Evolutionary conservation across 1,140 invertebrate genomes (phyloP), one percentile per base, ranked within the genome.

Genomic region (Drosophila truncata): DNA sequence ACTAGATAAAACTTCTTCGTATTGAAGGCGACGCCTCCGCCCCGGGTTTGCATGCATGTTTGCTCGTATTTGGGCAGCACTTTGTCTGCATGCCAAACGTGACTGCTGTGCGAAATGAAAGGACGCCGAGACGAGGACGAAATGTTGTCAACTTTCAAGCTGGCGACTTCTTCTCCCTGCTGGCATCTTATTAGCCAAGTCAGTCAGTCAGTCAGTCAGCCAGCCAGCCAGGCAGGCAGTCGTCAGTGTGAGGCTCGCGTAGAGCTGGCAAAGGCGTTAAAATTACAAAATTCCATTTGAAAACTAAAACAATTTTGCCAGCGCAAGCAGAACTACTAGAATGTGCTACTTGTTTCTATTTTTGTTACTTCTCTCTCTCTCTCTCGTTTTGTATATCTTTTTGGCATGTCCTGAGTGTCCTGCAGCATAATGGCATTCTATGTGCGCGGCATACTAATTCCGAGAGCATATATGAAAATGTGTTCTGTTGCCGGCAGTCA

Each of bases 261-360:
- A 37, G 52, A 37, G 52, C 52, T 41, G 42, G 66, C 62, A 76
- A 82, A 90, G 82, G 78, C 86, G 85, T 90, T 90, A 90, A 90
- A 90, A 90, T 90, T 90, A 82, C 85, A 85, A 90, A 90, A 90
- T 90, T 90, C 85, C 85, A 90, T 90, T 90, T 90, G 85, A 77
- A 90, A 90, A 90, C 81, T 90, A 90, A 90, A 90, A 90, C 85
- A 90, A 90, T 90, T 90, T 86, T 69, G 31, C 44, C 63, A 54
- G 69, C 76, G 49, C 49, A 63, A 70, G 61, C 65, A 63, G 41
- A 81, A 72, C 52, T 35, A 78, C 61, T 69, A 41, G 78, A 83
- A 66, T 77, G 83, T 50, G 54, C 65, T 82, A 61, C 81, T 78
- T 57, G 57, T 31, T 66, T 37, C 41, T 57, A 33, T 72, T 73